Conservation (phyloP, 92 coral and sea anemone genomes). For the Scolanthus callimorphus region DNA sequence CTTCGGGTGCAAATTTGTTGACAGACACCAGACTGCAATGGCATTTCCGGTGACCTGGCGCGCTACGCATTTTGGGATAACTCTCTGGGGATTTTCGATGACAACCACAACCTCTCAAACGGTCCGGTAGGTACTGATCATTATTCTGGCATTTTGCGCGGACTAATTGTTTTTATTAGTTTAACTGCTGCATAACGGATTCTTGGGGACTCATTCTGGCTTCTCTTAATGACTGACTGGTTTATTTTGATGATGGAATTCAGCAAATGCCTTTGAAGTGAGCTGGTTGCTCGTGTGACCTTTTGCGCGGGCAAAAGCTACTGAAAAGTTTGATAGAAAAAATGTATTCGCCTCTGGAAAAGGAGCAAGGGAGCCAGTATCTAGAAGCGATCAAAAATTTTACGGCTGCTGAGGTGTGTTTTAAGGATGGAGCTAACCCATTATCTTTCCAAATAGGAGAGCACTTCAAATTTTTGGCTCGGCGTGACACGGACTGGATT, state of each 20-base stretch:
- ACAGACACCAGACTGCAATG: too few species aligned
- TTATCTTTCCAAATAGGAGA: conserved; percentile 86
- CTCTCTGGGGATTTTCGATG: neutral
- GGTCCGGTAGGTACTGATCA: neutral
- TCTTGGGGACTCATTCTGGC: neutral
- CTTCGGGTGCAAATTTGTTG: too few species aligned
- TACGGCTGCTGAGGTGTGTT: conserved; percentile 81
- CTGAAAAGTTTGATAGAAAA: neutral
- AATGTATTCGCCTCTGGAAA: conserved; percentile 20
- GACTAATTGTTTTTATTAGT: neutral
- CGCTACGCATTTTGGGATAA: neutral
- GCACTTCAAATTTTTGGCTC: conserved; percentile 69
- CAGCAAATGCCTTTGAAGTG: neutral
- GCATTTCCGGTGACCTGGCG: neutral
- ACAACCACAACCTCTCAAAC: neutral
- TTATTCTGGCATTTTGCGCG: neutral
- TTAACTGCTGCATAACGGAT: neutral
- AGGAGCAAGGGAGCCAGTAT: conserved; percentile 36
- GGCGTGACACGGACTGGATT: conserved; percentile 77
- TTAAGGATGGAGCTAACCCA: conserved; percentile 83
- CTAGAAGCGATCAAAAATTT: conserved; percentile 80
- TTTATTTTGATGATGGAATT: neutral
- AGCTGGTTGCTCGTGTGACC: neutral
- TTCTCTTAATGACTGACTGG: neutral
- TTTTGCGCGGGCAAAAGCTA: neutral